These are phyloP conservation scores for Calameuta idolon DNA, from an alignment of 2,888 invertebrate species.

Conservation along the genomic window DNA sequence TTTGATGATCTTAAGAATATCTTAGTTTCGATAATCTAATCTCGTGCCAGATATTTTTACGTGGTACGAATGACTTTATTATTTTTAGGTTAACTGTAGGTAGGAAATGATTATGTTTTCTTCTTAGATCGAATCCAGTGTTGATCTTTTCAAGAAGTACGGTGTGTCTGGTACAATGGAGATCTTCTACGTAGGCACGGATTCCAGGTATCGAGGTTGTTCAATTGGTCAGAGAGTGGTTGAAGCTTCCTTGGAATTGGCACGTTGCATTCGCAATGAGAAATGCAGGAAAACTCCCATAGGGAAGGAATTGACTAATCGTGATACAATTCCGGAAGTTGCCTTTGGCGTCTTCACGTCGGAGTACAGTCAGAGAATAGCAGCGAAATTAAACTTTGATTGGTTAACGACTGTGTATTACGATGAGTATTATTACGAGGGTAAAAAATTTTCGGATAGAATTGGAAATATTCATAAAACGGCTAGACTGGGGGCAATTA, in stretches of 20 bases:
- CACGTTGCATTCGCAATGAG: conserved; percentile 42
- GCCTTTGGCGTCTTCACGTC: conserved; percentile 75
- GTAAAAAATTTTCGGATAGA: conserved; percentile 72
- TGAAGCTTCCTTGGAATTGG: conserved; percentile 69
- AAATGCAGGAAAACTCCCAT: conserved; percentile 48
- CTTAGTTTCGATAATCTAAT: too few species aligned
- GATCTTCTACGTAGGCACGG: conserved; percentile 76
- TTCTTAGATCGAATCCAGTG: conserved; percentile 45
- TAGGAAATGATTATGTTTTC: neutral
- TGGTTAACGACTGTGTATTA: conserved; percentile 70
- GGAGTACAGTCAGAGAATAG: conserved; percentile 72
- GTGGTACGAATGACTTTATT: neutral
- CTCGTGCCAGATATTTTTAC: too few species aligned
- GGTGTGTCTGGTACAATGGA: conserved; percentile 73
- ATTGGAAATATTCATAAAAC: conserved; percentile 62
- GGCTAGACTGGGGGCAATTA: conserved; percentile 42
- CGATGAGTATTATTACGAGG: conserved; percentile 71
- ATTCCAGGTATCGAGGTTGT: conserved; percentile 69
- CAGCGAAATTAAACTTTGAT: conserved; percentile 70
- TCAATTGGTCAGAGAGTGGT: conserved; percentile 71
- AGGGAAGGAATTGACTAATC: neutral
- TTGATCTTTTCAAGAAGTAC: conserved; percentile 72
- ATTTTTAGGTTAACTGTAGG: neutral
- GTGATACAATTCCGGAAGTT: conserved; percentile 66
- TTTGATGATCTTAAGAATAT: neutral